Evolutionary conservation across 2,888 invertebrate species (phyloP).

Genomic region (Drosophila ustulata): DNA sequence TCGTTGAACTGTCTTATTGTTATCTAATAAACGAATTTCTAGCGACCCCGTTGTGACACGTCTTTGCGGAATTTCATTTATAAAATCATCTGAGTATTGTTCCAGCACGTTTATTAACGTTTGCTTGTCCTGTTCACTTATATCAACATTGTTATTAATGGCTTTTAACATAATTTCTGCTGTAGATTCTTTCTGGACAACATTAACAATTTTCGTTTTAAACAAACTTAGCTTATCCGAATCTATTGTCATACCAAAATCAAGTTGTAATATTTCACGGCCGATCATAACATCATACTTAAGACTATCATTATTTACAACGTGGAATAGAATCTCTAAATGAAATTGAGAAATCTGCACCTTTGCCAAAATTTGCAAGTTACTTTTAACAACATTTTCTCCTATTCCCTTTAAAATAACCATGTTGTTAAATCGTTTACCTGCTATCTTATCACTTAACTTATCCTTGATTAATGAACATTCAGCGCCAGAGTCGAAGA

Average conservation of each 20-base stretch:
- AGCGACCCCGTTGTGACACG: not conserved
- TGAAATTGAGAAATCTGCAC: slow-evolving; percentile 27
- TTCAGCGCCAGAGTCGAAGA: not conserved
- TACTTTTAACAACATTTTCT: slow-evolving; percentile 9
- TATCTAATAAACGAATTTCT: not conserved
- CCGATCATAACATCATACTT: slow-evolving; percentile 30
- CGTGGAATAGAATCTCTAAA: slow-evolving; percentile 26
- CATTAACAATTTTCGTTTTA: slow-evolving; percentile 20
- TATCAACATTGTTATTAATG: not conserved
- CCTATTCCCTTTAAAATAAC: slow-evolving; percentile 24
- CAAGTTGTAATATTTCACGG: slow-evolving; percentile 15
- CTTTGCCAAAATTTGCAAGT: not conserved
- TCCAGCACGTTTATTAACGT: not conserved
- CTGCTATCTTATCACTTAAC: slow-evolving; percentile 11
- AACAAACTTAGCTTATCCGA: slow-evolving; percentile 15
- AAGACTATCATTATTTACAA: slow-evolving; percentile 11
- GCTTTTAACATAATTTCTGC: not conserved
- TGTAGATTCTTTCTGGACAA: not conserved
- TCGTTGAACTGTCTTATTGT: too few species aligned
- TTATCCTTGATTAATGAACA: slow-evolving; percentile 11
- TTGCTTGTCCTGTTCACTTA: not conserved
- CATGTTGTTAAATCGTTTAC: slow-evolving; percentile 8
- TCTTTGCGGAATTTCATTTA: not conserved
- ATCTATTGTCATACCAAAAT: slow-evolving; percentile 24
- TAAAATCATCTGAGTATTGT: not conserved